Evolutionary conservation across 2,888 invertebrate species (phyloP), one percentile per base, ranked within the genome.

Genomic region (Atrina japonica): DNA sequence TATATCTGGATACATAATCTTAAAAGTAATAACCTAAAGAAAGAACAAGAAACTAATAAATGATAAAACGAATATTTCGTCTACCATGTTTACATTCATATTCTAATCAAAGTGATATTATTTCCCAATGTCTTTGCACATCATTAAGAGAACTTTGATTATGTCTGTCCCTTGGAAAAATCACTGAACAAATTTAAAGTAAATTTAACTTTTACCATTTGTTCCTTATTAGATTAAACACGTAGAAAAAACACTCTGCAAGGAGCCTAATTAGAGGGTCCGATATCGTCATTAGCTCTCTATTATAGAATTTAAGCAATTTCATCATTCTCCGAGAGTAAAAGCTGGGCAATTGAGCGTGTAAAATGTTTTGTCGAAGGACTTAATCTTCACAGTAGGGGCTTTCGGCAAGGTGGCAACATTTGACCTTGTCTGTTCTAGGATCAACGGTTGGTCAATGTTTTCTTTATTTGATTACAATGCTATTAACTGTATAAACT

Each of bases 231-330:
- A 70, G 75, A 80, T 77, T 80, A 80, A 75, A 63, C 40, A 68
- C 63, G 59, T 67, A 65, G 74, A 70, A 55, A 69, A 53, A 41
- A 21, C 40, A 66, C 80, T n/a, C 80, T 67, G 77, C 73, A 67
- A 70, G 77, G 47, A 35, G 59, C 71, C 80, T 73, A 77, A 81
- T 78, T 81, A 81, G 61, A 47, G 64, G 49, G 63, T 23, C 74
- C 68, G 77, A 78, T 81, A 78, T 73, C 70, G 74, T 77, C 78
- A 81, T 81, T 81, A 78, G 74, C 68, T 47, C 59, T 59, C 56
- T 61, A 45, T 68, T 65, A 65, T 66, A 64, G 63, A 66, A 66
- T 63, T 72, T 68, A 75, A 65, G 74, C 75, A 72, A 75, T 74
- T 76, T 75, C 71, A 64, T 64, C 64, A 74, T 74, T 70, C 59